Conservation (phyloP, 64 coral and sea anemone species). For the Stichodactyla helianthus region DNA sequence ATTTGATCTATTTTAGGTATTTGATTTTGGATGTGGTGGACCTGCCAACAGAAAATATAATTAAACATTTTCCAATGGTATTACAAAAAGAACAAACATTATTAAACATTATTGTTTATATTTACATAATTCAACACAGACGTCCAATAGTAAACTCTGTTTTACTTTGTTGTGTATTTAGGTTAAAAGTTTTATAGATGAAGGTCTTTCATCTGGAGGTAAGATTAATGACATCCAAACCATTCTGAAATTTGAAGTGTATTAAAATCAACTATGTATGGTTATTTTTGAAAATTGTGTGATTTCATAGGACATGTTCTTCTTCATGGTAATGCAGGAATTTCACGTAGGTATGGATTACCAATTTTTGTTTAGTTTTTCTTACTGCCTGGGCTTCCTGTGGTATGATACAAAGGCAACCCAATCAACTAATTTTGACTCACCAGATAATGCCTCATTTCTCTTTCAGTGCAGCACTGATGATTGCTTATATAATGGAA, state of each 20-base stretch:
- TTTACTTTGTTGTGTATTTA: not conserved
- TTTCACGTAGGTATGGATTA: conserved; percentile 80
- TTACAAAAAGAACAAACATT: not conserved
- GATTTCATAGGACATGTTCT: conserved; percentile 64
- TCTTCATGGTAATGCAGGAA: conserved; percentile 96
- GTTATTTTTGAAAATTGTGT: not conserved
- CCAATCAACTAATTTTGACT: not conserved
- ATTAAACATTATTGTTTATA: no score
- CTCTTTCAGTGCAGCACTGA: conserved; percentile 73
- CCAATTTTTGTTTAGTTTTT: not conserved
- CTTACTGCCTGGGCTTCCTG: not conserved
- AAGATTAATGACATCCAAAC: not conserved
- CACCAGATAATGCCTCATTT: not conserved
- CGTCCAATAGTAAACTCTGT: not conserved
- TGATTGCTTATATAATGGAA: conserved; percentile 99
- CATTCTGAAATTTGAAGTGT: no score
- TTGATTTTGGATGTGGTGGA: conserved; percentile 90
- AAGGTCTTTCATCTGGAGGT: conserved; percentile 66
- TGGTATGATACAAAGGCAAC: not conserved
- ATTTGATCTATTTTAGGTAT: conserved; percentile 49
- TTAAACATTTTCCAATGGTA: conserved; percentile 93
- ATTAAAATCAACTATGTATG: no score
- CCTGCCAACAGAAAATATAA: conserved; percentile 95
- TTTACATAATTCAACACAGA: no score
- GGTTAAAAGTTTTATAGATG: conserved; percentile 91